A percentile compares a stretch with the other conserved stretches of the same genome.
Conservation (phyloP, 2,113 vertebrate genomes). For the Acanthochromis polyacanthus region DNA sequence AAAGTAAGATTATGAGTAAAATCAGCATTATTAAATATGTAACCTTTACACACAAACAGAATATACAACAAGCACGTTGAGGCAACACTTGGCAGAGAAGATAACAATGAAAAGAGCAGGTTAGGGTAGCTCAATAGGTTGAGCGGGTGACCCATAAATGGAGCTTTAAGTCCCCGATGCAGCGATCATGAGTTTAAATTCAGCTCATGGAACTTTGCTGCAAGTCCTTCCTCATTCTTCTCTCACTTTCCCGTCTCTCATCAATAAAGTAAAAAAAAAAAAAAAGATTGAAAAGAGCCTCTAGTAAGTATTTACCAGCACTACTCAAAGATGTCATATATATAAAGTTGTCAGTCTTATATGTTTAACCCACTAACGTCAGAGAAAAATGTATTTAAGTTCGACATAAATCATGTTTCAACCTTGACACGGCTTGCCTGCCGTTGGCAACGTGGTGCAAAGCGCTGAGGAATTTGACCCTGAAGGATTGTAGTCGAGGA, state of each 20-base stretch:
- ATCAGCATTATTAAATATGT: conserved; percentile 31
- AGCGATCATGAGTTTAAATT: too few relatives aligned
- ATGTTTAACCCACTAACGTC: not conserved
- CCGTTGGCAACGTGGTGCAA: conserved; percentile 44
- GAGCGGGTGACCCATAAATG: too few relatives aligned
- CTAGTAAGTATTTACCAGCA: not conserved
- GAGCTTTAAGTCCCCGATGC: too few relatives aligned
- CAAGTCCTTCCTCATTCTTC: too few relatives aligned
- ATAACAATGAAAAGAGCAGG: not conserved
- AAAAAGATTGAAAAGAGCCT: not conserved
- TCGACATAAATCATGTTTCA: conserved; percentile 28
- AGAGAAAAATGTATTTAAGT: conserved; percentile 15
- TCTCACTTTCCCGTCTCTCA: too few relatives aligned
- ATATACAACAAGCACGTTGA: conserved; percentile 8
- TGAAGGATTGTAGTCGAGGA: not conserved
- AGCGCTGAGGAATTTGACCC: conserved; percentile 57
- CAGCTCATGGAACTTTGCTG: too few relatives aligned
- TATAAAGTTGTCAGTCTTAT: not conserved
- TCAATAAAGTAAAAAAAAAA: too few relatives aligned
- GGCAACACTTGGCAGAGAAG: conserved; percentile 31
- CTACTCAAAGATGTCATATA: not conserved
- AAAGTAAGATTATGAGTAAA: conserved; percentile 8
- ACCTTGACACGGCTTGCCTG: not conserved
- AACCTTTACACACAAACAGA: conserved; percentile 28
- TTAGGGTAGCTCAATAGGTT: too few relatives aligned